Conservation (phyloP, 2,888 invertebrate species). For the Napeogenes inachia region DNA sequence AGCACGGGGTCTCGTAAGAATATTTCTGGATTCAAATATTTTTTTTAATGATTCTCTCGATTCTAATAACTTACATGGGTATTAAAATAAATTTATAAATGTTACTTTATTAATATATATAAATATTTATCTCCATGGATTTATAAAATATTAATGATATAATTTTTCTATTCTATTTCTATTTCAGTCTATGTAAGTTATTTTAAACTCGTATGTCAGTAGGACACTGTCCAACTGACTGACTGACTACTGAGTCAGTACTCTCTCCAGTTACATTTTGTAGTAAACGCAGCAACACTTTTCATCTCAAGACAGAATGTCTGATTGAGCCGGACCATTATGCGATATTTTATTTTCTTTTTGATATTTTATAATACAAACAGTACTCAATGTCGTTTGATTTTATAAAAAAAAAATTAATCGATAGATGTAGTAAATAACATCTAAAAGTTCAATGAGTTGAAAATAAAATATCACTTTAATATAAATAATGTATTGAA, state of each 20-base stretch:
- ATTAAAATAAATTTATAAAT: no score
- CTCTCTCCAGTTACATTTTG: not conserved
- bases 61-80: no score
- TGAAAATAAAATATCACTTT: no score
- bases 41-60: not conserved
- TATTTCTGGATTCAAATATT: not conserved
- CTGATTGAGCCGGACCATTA: conserved; percentile 1
- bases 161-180: no score
- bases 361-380: not conserved
- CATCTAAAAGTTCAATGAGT: no score
- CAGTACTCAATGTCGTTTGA: not conserved
- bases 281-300: not conserved
- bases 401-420: no score
- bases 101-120: no score
- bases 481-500: no score
- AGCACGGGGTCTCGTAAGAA: not conserved
- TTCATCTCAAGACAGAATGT: conserved; percentile 4
- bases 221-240: not conserved
- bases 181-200: not conserved
- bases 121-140: no score
- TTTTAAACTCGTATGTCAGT: not conserved
- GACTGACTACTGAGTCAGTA: not conserved
- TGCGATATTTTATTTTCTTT: not conserved
- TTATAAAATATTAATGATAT: no score
- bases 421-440: no score